Conservation (phyloP, 2,113 vertebrate genomes). For the Montifringilla adamsi region DNA sequence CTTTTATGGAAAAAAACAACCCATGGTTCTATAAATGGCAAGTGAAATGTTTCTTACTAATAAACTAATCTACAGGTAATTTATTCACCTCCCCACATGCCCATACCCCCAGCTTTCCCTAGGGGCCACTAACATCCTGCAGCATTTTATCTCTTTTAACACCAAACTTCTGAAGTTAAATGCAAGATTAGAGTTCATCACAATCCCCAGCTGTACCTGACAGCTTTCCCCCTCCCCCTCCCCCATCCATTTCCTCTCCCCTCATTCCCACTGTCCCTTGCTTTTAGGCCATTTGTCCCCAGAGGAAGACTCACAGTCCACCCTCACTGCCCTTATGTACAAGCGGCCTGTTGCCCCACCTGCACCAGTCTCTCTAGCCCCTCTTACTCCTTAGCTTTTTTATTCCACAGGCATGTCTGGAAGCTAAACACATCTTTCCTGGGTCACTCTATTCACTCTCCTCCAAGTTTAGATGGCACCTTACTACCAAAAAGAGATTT, state of each 20-base stretch:
- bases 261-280: neutral
- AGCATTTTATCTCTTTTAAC: neutral
- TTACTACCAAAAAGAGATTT: neutral
- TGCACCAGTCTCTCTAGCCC: neutral
- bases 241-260: neutral
- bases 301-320: neutral
- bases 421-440: neutral
- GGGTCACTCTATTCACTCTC: neutral
- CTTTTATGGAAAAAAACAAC: conserved; percentile 55
- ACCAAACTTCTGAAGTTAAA: neutral
- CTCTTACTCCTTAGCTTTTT: neutral
- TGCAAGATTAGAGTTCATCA: neutral
- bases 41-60: conserved; percentile 2
- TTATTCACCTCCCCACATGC: neutral
- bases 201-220: neutral
- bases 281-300: neutral
- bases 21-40: neutral
- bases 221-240: neutral
- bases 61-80: neutral
- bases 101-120: too few species aligned
- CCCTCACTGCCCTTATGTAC: neutral
- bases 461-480: neutral
- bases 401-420: neutral
- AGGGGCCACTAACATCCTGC: neutral
- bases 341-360: neutral